Percentiles rank a stretch among this genome's conserved stretches.
Evolutionary conservation across 2,888 invertebrate genomes (phyloP).

Genomic region (Cryptocheilus praepositus): DNA sequence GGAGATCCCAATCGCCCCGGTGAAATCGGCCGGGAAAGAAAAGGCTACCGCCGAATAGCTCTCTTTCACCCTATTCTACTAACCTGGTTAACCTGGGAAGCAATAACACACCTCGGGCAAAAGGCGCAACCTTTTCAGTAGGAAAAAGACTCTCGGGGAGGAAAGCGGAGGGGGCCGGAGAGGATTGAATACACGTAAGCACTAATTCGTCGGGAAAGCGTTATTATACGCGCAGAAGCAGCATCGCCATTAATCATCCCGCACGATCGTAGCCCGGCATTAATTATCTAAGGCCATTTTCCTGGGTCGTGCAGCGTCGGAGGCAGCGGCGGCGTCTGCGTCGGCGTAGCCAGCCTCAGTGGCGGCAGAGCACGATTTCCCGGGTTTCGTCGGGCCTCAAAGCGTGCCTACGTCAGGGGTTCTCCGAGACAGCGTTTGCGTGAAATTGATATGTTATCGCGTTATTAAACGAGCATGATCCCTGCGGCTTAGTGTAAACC

Average conservation of each 20-base stretch:
- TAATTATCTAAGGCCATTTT: conserved; percentile 71
- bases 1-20: no score
- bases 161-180: conserved; percentile 32
- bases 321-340: conserved; percentile 23
- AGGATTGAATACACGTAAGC: conserved; percentile 57
- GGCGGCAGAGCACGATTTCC: conserved; percentile 51
- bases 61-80: no score
- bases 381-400: conserved; percentile 49
- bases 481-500: conserved; percentile 58
- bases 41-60: no score
- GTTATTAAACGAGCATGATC: conserved; percentile 64
- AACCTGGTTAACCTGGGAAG: no score
- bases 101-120: not conserved
- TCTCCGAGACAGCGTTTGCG: conserved; percentile 60
- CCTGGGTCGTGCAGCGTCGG: conserved; percentile 52
- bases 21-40: no score
- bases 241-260: conserved; percentile 67
- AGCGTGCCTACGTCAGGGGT: conserved; percentile 58
- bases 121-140: conserved; percentile 4
- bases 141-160: conserved; percentile 44
- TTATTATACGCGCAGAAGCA: conserved; percentile 61
- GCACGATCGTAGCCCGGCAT: conserved; percentile 67
- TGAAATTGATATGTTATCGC: conserved; percentile 71
- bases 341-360: not conserved
- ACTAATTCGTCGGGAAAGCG: conserved; percentile 66